Base-by-base conservation (phyloP, 2,888 invertebrate species). In the Hyposoter dolosus region DNA sequence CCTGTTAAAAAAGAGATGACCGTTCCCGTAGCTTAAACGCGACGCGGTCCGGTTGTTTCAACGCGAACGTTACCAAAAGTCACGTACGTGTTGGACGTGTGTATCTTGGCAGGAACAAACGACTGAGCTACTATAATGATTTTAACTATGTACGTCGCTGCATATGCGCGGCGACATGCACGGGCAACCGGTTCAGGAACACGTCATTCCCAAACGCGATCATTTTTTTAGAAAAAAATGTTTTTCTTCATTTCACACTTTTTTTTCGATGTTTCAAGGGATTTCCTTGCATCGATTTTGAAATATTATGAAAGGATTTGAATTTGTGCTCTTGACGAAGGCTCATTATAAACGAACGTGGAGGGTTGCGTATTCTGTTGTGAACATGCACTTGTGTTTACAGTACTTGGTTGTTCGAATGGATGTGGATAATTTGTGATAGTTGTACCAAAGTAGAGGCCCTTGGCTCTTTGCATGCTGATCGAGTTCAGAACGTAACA, bases 401-500 rank as follows among this genome's bases (percentile, higher is more conserved):
- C 53, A 47, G 68, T 56, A 77, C 83, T 83, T 66, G 86, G 81
- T 68, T 80, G 47, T 66, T 77, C 68, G 76, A 78, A 69, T 71
- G 83, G 80, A 74, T 47, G 60, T 28, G 80, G 86, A 83, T 86
- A 86, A 86, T 86, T 86, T 69, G 75, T 69, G 83, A 86, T 84
- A 75, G 82, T 84, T 75, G 86, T 82, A 69, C 60, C 47, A 81
- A 66, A 66, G 50, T 56, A 45, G 71, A 69, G 75, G 72, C 77
- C 72, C 81, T 86, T 43, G 75, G 74, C 75, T 79, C 83, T 83
- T 86, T 63, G 81, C 83, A 78, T 65, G 81, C 74, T 63, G 77
- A 80, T 76, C 74, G 71, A 71, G 47, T 66, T 83, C 15, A 32
- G 45, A 56, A 69, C 82, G 83, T 69, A 63, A 35, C 74, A 35